Evolutionary conservation across 2,113 vertebrate genomes (phyloP).

Genomic region (Carassius auratus): DNA sequence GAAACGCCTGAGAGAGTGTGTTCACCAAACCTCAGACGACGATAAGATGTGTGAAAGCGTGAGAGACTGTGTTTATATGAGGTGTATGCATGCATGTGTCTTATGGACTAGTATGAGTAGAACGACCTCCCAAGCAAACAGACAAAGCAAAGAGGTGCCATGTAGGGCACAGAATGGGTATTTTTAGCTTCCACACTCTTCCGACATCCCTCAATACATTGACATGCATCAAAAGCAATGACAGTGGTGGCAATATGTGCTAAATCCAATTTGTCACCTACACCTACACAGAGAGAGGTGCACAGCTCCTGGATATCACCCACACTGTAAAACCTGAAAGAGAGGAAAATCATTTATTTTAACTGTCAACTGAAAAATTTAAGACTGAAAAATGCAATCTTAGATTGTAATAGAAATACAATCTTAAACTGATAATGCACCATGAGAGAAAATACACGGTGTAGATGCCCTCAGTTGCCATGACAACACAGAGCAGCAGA

Average conservation of each 20-base stretch:
- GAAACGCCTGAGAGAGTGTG: not conserved
- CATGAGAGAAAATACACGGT: constrained; percentile 25
- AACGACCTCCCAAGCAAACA: constrained; percentile 29
- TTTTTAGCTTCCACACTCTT: constrained; percentile 44
- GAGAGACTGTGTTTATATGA: constrained; percentile 31
- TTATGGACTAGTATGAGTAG: constrained; percentile 51
- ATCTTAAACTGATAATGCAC: constrained; percentile 28
- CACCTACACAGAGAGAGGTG: constrained; percentile 49
- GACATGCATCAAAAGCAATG: constrained; percentile 20
- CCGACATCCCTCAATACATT: constrained; percentile 28
- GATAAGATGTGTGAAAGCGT: constrained; percentile 35
- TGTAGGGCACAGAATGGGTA: not conserved
- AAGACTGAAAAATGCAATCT: constrained; percentile 45
- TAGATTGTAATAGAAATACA: constrained; percentile 37
- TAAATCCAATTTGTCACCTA: constrained; percentile 60
- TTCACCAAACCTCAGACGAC: constrained; percentile 5
- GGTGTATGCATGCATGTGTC: not conserved
- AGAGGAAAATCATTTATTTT: not conserved
- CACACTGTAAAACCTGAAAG: constrained; percentile 9
- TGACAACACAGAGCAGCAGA: constrained; percentile 72
- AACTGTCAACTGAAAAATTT: constrained; percentile 42
- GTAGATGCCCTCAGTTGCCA: constrained; percentile 70
- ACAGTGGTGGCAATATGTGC: constrained; percentile 45
- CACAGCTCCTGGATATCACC: constrained; percentile 44
- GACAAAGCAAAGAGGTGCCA: not conserved